Percentiles rank a stretch among this genome's conserved stretches.
phyloP scores from a whole-genome alignment of 2,888 invertebrate species.

The Meteorus colon region DNA sequence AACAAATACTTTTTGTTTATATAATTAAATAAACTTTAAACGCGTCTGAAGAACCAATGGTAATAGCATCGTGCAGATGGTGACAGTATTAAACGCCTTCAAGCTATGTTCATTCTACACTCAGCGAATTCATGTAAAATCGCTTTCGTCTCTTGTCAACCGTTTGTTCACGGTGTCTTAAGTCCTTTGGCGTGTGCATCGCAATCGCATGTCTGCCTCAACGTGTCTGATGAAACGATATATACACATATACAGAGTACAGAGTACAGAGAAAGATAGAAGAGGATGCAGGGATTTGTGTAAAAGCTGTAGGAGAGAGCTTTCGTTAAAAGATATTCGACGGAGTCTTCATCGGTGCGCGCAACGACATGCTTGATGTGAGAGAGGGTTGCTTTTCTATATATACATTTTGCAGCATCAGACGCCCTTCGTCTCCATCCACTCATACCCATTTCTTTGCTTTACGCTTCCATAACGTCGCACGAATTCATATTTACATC shows the following conservation, averaged over 20 bases:
- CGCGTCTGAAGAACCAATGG: slow-evolving; percentile 17
- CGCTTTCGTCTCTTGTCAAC: slow-evolving; percentile 40
- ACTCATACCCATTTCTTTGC: background rate
- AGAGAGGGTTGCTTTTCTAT: background rate
- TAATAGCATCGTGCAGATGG: slow-evolving; percentile 38
- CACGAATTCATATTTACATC: background rate
- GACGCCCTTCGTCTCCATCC: background rate
- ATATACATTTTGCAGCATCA: background rate
- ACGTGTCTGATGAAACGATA: slow-evolving; percentile 3
- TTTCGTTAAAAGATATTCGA: slow-evolving; percentile 32
- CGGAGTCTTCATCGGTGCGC: slow-evolving; percentile 4
- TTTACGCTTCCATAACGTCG: background rate
- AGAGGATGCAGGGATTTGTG: background rate
- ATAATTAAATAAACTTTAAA: slow-evolving; percentile 14
- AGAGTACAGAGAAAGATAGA: background rate
- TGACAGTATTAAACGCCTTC: slow-evolving; percentile 34
- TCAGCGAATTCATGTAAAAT: slow-evolving; percentile 40
- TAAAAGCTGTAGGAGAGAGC: slow-evolving; percentile 15
- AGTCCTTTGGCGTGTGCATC: slow-evolving; percentile 40
- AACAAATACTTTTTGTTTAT: background rate
- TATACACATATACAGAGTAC: background rate
- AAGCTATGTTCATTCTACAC: slow-evolving; percentile 38
- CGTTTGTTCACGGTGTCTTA: slow-evolving; percentile 45
- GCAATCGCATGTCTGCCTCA: slow-evolving; percentile 27
- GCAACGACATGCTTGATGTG: background rate